These are phyloP conservation scores for Calyptomena viridis DNA, from an alignment of 2,113 vertebrate genomes.

Conservation along the genomic window DNA sequence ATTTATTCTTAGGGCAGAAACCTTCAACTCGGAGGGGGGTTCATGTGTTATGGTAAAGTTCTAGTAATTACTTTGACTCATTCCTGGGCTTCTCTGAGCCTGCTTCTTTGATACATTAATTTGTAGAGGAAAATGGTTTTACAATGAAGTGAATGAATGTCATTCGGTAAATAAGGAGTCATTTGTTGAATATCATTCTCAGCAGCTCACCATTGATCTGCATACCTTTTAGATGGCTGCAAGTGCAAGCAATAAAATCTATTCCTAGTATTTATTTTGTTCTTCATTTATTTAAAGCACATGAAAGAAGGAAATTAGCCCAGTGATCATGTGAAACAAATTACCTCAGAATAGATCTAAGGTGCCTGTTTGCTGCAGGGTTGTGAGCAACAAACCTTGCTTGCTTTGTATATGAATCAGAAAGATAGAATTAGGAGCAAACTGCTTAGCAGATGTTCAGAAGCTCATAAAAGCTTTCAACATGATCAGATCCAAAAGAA, in stretches of 20 bases:
- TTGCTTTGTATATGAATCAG: not conserved
- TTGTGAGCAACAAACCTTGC: not conserved
- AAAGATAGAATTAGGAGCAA: not conserved
- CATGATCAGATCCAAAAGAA: not conserved
- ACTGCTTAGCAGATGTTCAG: not conserved
- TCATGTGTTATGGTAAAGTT: not conserved
- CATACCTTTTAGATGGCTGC: not conserved
- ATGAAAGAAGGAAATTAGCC: not conserved
- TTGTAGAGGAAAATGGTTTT: not conserved
- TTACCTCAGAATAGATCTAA: not conserved
- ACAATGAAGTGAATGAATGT: not conserved
- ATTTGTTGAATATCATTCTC: not conserved
- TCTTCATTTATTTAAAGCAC: not conserved
- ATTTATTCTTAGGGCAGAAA: not conserved
- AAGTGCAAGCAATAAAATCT: not conserved
- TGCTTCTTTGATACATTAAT: not conserved
- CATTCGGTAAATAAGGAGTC: not conserved
- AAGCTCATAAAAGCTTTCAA: not conserved
- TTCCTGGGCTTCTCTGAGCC: not conserved
- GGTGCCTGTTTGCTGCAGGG: not conserved
- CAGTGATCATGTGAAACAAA: not conserved
- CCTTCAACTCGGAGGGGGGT: not conserved
- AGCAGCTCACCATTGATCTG: not conserved
- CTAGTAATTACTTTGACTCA: not conserved
- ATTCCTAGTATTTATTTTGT: not conserved